A percentile compares a stretch with the other conserved stretches of the same genome.
Evolutionary conservation across 2,797 vertebrate genomes (phyloP).

Genomic region (Poliocrania exsul): DNA sequence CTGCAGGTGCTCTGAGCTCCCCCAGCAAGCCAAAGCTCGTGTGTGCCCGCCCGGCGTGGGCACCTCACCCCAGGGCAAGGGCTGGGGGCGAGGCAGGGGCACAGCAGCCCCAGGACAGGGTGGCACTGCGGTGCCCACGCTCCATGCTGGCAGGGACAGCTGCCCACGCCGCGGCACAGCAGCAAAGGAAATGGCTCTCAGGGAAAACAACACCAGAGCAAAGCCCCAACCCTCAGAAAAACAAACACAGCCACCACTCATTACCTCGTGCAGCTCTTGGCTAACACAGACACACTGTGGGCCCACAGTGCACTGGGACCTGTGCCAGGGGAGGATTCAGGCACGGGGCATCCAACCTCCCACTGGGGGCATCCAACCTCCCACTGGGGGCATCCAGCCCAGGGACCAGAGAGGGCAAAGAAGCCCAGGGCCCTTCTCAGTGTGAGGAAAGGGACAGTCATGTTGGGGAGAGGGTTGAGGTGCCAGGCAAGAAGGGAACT

Average conservation of each 20-base stretch:
- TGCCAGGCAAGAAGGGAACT: not conserved
- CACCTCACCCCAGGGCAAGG: not conserved
- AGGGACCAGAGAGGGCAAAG: rapidly evolving
- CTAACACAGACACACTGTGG: not conserved
- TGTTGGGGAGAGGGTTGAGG: not conserved
- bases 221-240: not conserved
- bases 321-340: not conserved
- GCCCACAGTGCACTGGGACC: not conserved
- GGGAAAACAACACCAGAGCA: not conserved
- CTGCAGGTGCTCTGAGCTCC: not conserved
- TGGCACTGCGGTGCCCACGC: not conserved
- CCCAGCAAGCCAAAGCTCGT: not conserved
- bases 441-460: not conserved
- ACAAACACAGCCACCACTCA: not conserved
- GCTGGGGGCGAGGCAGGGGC: not conserved
- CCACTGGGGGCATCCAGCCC: too few species aligned
- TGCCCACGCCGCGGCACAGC: not conserved
- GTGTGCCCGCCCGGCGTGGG: not conserved
- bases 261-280: not conserved
- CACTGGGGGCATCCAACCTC: not conserved
- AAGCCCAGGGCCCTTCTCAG: not conserved
- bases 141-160: constrained; percentile 50
- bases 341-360: not conserved
- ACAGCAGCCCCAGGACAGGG: constrained; percentile 12
- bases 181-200: not conserved